phyloP scores from a whole-genome alignment of 1,140 invertebrate genomes.

The Drosophila willistoni region DNA sequence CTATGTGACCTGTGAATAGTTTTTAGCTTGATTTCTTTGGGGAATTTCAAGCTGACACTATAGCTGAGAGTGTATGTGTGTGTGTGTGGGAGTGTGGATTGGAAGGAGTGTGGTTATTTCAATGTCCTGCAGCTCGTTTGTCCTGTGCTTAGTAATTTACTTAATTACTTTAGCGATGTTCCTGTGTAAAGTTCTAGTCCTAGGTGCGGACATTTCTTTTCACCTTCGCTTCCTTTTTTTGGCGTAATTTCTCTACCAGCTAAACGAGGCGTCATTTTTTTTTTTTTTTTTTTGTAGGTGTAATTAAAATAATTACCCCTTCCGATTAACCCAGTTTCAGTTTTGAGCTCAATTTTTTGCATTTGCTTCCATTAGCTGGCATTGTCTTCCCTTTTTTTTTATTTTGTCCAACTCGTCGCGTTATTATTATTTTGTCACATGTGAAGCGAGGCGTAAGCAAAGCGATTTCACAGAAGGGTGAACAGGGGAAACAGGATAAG shows the following conservation, averaged over 20 bases:
- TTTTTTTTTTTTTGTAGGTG: constrained; percentile 19
- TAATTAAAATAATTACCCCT: constrained; percentile 82
- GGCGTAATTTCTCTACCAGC: constrained; percentile 41
- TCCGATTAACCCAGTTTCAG: constrained; percentile 75
- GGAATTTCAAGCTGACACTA: constrained; percentile 59
- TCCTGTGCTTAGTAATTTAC: constrained; percentile 71
- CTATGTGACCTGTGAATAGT: constrained; percentile 65
- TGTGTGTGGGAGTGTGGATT: constrained; percentile 6
- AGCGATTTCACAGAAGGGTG: constrained; percentile 67
- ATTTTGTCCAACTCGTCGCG: neutral
- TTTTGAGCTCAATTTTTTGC: constrained; percentile 73
- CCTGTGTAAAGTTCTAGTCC: constrained; percentile 29
- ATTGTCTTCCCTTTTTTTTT: constrained; percentile 27
- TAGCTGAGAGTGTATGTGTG: constrained; percentile 10
- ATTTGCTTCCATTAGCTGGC: constrained; percentile 70
- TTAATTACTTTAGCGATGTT: constrained; percentile 80
- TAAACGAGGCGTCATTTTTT: constrained; percentile 41
- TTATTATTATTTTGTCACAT: constrained; percentile 82
- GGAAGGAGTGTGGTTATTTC: constrained; percentile 12
- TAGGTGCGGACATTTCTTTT: constrained; percentile 43
- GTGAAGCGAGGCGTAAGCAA: constrained; percentile 77
- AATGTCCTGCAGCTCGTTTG: constrained; percentile 51
- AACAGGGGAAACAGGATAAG: constrained; percentile 18
- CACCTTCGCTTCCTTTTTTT: constrained; percentile 4
- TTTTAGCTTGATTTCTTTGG: constrained; percentile 81